Evolutionary conservation across 1,140 invertebrate species (phyloP).

Genomic region (Zophobas atratus): DNA sequence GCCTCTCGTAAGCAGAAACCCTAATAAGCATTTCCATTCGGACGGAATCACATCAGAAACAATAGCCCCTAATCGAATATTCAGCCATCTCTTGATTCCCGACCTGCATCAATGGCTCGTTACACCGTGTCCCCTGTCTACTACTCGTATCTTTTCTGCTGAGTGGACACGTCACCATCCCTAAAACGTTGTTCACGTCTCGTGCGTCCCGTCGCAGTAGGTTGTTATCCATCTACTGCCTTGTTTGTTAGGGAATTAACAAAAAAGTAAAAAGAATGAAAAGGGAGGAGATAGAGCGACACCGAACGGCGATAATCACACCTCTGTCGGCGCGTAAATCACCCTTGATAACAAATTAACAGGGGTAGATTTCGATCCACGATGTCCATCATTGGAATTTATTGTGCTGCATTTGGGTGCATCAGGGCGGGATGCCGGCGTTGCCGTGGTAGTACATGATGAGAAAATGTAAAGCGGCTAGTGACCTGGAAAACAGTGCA

Average conservation of each 20-base stretch:
- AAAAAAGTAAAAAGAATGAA: background rate
- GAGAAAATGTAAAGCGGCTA: background rate
- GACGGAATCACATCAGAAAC: background rate
- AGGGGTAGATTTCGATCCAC: slow-evolving; percentile 1
- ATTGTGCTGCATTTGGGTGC: background rate
- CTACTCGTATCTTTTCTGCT: slow-evolving; percentile 2
- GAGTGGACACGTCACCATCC: slow-evolving; percentile 29
- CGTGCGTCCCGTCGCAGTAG: background rate
- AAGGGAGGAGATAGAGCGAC: background rate
- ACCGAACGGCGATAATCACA: slow-evolving; percentile 12
- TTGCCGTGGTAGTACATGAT: background rate
- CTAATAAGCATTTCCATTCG: background rate
- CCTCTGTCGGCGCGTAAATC: slow-evolving; percentile 29
- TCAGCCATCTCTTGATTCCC: slow-evolving; percentile 1
- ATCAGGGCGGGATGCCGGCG: slow-evolving; percentile 15
- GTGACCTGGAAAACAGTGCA: too few relatives aligned
- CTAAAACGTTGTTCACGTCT: slow-evolving; percentile 8
- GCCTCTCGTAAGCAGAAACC: background rate
- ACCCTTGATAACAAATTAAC: slow-evolving; percentile 27
- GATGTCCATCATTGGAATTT: slow-evolving; percentile 20
- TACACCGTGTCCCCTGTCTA: slow-evolving; percentile 1
- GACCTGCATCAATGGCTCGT: slow-evolving; percentile 25
- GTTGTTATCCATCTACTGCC: background rate
- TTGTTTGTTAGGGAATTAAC: slow-evolving; percentile 3
- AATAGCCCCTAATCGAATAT: slow-evolving; percentile 26